Percentiles rank a stretch among this genome's conserved stretches.
Conservation (phyloP, 2,113 vertebrate genomes). For the Engraulis encrasicolus region DNA sequence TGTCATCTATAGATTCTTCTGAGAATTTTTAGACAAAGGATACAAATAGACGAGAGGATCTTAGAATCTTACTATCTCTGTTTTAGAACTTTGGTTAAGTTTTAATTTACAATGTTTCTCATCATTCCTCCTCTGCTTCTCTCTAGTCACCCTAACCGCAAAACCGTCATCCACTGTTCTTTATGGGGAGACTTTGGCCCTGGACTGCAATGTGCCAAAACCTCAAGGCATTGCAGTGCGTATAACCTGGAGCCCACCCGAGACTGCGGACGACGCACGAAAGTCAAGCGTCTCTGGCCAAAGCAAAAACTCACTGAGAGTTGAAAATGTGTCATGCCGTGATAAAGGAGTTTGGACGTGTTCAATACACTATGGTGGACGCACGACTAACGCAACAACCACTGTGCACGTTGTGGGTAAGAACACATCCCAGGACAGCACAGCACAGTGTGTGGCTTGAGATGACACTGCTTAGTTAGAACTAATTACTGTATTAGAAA, state of each 20-base stretch:
- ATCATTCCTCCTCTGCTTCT: not conserved
- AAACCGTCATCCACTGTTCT: not conserved
- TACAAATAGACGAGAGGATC: too few relatives aligned
- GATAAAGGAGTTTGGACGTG: conserved; percentile 68
- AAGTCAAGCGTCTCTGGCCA: accelerated
- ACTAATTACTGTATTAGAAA: too few relatives aligned
- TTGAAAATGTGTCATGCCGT: accelerated
- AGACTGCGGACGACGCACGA: conserved; percentile 56
- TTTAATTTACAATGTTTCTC: too few relatives aligned
- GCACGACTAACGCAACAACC: not conserved
- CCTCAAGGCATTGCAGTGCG: not conserved
- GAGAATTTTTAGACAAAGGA: too few relatives aligned
- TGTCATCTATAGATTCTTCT: too few relatives aligned
- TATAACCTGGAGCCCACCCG: not conserved
- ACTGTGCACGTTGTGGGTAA: conserved; percentile 64
- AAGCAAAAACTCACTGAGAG: accelerated
- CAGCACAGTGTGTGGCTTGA: too few relatives aligned
- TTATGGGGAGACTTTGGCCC: not conserved
- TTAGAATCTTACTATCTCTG: too few relatives aligned
- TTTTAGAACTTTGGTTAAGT: too few relatives aligned
- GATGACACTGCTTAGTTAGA: too few relatives aligned
- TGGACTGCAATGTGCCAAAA: not conserved
- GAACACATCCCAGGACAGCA: conserved; percentile 18
- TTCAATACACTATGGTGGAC: not conserved
- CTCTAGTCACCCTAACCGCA: not conserved